These are phyloP conservation scores for Vesta saturnalis DNA, from an alignment of 2,888 invertebrate genomes.

Conservation along the genomic window DNA sequence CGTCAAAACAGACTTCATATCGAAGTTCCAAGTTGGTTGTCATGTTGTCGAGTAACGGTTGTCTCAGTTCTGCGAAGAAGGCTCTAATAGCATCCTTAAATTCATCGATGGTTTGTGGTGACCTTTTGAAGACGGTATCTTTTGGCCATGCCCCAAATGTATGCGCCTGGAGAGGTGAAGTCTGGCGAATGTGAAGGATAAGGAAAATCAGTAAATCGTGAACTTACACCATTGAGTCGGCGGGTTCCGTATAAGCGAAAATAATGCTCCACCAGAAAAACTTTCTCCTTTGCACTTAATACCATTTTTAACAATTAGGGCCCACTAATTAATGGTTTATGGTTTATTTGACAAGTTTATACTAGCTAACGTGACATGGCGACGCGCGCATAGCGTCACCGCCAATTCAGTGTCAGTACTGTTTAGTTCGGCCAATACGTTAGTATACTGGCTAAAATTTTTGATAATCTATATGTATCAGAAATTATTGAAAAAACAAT, in stretches of 20 bases:
- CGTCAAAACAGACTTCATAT: background rate
- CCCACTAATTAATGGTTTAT: background rate
- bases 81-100: background rate
- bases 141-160: background rate
- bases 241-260: background rate
- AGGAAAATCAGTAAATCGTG: background rate
- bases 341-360: background rate
- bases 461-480: no score
- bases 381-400: background rate
- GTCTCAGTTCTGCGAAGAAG: background rate
- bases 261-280: background rate
- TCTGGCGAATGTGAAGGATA: background rate
- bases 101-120: background rate
- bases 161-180: background rate
- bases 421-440: no score
- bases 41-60: background rate
- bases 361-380: background rate
- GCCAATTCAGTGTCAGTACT: background rate
- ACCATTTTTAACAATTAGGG: background rate
- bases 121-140: background rate
- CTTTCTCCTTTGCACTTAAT: background rate
- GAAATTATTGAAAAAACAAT: no score
- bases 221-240: no score
- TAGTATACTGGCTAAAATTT: no score
- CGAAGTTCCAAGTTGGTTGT: background rate